Base-by-base conservation (phyloP, 2,797 vertebrate genomes). In the Paedocypris micromegethes region DNA sequence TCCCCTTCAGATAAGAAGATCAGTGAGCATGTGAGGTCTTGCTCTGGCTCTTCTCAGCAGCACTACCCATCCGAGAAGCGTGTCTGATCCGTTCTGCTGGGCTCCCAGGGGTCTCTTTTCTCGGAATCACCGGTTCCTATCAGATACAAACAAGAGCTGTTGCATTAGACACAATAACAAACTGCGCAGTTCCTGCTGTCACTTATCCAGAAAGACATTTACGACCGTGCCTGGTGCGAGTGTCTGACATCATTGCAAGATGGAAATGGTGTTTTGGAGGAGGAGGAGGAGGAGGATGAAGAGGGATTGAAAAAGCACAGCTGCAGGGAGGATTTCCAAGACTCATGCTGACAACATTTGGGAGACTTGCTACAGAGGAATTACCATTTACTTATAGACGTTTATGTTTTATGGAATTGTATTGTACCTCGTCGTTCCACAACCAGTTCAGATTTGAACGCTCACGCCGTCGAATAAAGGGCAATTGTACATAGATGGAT, bases 121-220 rank as follows among this genome's bases (percentile, higher is more conserved):
- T 50, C 9, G 5, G 3, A 43, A 45, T 54, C 64, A 23, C 53
- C 37, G 67, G 64, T 57, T 37, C 60, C 57, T 45, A 75, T 73
- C 65, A 68, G 78, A 77, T 77, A 73, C 68, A 49, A 38, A 45
- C 7, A 2, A 47, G 50, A 43, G 74, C 70, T 72, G 66, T 71
- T 75, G 78, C 72, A 49, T 77, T 76, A 68, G 70, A 68, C 63
- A 56, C 55, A 75, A 58, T 79, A 79, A 82, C 76, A 81, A 77
- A 75, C 78, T 39, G 64, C 42, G 49, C 63, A 62, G 58, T 69
- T 70, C 58, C 58, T 54, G 68, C 58, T 67, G 47, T 57, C 60
- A 53, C 43, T 78, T 69, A 83, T 81, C 75, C 52, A 41, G 4
- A 0, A 43, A 59, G 73, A 82, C 71, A 3, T 78, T 80, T 80